Evolutionary conservation across 2,888 invertebrate species (phyloP).

Genomic region (Tromatobia lineatoria): DNA sequence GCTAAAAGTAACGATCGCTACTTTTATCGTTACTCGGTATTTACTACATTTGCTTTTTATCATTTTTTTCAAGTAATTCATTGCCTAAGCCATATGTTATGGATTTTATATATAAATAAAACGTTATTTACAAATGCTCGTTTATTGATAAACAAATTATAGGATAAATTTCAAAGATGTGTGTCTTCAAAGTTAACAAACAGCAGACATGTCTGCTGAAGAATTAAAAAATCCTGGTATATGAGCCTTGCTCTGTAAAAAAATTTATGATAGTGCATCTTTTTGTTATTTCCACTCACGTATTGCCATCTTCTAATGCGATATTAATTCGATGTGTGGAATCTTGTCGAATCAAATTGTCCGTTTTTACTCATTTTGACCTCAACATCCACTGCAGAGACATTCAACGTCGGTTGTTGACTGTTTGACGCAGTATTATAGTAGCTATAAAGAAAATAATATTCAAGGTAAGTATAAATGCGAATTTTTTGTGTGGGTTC

Average conservation of each 20-base stretch:
- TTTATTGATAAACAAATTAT: too few species aligned
- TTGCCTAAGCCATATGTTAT: too few species aligned
- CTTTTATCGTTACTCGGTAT: too few species aligned
- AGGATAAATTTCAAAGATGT: too few species aligned
- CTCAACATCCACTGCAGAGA: conserved; percentile 8
- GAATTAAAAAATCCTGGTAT: background rate
- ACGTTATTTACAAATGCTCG: too few species aligned
- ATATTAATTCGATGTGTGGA: background rate
- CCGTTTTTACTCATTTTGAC: conserved; percentile 9
- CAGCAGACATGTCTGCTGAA: too few species aligned
- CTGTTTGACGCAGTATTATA: background rate
- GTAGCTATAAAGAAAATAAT: background rate
- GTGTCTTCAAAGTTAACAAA: background rate
- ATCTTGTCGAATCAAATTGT: background rate
- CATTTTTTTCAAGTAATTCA: too few species aligned
- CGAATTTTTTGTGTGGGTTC: too few species aligned
- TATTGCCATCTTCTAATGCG: conserved; percentile 3
- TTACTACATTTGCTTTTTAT: too few species aligned
- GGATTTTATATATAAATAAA: too few species aligned
- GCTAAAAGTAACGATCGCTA: too few species aligned
- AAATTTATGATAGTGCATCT: conserved; percentile 4
- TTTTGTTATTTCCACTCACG: background rate
- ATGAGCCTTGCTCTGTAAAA: background rate
- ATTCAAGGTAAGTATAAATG: conserved; percentile 5
- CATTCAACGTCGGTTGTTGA: conserved; percentile 2